A percentile compares a stretch with the other conserved stretches of the same genome.
These are phyloP conservation scores for Erythrocebus patas DNA, from an alignment of 2,113 vertebrate genomes.

Conservation along the genomic window DNA sequence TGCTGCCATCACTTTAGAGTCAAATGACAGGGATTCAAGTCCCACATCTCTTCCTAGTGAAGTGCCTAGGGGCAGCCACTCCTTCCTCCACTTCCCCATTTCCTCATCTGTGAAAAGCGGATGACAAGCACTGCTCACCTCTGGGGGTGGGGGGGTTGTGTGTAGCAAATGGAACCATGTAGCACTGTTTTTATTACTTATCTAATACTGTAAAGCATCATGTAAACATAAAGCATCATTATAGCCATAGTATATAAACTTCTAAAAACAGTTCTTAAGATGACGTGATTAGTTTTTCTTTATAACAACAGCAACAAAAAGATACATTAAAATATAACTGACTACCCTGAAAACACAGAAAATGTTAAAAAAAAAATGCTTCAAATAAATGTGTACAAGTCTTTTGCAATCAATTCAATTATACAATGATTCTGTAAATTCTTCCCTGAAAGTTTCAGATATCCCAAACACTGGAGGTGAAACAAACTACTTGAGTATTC, in stretches of 20 bases:
- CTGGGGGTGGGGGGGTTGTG: background rate
- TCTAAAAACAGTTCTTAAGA: background rate
- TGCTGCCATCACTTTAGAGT: no score
- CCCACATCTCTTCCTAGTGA: background rate
- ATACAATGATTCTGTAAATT: background rate
- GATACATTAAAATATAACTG: background rate
- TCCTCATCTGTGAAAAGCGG: background rate
- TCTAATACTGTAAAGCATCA: background rate
- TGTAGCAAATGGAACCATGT: background rate
- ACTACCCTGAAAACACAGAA: background rate
- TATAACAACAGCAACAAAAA: background rate
- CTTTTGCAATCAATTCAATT: background rate
- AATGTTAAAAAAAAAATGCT: background rate
- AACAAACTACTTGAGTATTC: background rate
- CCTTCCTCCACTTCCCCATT: background rate
- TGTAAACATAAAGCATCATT: background rate
- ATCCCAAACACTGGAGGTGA: background rate
- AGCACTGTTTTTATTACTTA: background rate
- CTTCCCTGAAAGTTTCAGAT: background rate
- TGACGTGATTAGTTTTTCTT: background rate
- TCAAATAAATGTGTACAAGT: background rate
- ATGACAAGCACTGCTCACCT: background rate
- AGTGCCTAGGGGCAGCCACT: background rate
- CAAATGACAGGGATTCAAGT: background rate
- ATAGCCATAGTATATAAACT: background rate